A percentile compares a stretch with the other conserved stretches of the same genome.
Evolutionary conservation across 2,113 vertebrate species (phyloP).

Genomic region (Ancistrus triradiatus): DNA sequence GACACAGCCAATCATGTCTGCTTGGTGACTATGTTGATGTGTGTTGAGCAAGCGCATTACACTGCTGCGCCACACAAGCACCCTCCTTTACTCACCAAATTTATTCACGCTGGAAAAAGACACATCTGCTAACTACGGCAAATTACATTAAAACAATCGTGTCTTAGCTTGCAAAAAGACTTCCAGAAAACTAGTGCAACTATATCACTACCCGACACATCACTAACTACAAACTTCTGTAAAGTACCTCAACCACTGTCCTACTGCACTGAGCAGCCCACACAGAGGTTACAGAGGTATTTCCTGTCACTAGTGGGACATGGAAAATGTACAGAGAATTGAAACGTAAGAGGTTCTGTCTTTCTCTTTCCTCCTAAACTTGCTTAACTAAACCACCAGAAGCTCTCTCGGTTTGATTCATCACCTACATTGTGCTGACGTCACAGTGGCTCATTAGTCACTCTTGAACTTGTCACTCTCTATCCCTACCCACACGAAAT

Average conservation of each 20-base stretch:
- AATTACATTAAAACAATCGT: too few relatives aligned
- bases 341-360: slow-evolving; percentile 26
- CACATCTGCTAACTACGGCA: too few relatives aligned
- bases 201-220: neutral
- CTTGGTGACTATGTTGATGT: too few relatives aligned
- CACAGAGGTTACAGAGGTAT: slow-evolving; percentile 38
- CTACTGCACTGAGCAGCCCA: slow-evolving; percentile 6
- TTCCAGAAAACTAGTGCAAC: too few relatives aligned
- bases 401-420: slow-evolving; percentile 43
- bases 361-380: slow-evolving; percentile 23
- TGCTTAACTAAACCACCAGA: slow-evolving; percentile 7
- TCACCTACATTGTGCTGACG: slow-evolving; percentile 30
- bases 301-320: slow-evolving; percentile 40
- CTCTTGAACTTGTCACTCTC: neutral
- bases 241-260: slow-evolving; percentile 1
- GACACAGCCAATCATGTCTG: too few relatives aligned
- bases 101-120: too few relatives aligned
- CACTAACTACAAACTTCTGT: neutral
- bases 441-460: slow-evolving; percentile 13
- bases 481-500: too few relatives aligned
- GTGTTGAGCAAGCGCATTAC: too few relatives aligned
- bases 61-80: too few relatives aligned
- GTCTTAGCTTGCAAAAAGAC: too few relatives aligned
- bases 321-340: slow-evolving; percentile 30
- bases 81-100: too few relatives aligned